A percentile compares a stretch with the other conserved stretches of the same genome.
phyloP scores from a whole-genome alignment of 2,113 vertebrate species.

The rat (Rattus norvegicus) region DNA sequence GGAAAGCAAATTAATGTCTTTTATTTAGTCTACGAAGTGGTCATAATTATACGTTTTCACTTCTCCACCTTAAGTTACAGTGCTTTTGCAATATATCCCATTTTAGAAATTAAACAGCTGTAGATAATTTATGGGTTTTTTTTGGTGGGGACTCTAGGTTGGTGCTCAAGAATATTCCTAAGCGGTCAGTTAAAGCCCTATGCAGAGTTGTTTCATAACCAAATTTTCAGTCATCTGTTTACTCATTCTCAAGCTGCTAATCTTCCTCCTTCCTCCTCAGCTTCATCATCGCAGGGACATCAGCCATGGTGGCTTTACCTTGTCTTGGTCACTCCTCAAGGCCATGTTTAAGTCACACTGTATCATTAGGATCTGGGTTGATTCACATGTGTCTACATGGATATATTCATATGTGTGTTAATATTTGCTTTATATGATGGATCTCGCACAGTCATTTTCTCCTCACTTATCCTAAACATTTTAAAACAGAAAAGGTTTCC shows the following conservation, averaged over 20 bases:
- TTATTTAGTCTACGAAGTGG: neutral
- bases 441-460: neutral
- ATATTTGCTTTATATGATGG: neutral
- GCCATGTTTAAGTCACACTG: neutral
- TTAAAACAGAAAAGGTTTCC: conserved; percentile 23
- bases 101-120: conserved; percentile 32
- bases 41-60: neutral
- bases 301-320: neutral
- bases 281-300: neutral
- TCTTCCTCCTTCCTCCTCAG: neutral
- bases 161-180: neutral
- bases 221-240: neutral
- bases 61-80: neutral
- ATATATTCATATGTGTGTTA: neutral
- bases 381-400: neutral
- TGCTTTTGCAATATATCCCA: conserved; percentile 4
- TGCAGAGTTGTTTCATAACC: neutral
- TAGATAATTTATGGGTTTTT: neutral
- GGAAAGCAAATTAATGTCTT: conserved; percentile 1
- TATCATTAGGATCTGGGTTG: neutral
- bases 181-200: neutral
- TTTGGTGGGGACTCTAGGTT: neutral
- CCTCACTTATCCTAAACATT: conserved; percentile 2
- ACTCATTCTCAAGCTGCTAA: neutral
- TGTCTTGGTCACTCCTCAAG: neutral